A percentile compares a stretch with the other conserved stretches of the same genome.
Evolutionary conservation across 2,888 invertebrate species (phyloP).

Genomic region (Drosophila antonietae): DNA sequence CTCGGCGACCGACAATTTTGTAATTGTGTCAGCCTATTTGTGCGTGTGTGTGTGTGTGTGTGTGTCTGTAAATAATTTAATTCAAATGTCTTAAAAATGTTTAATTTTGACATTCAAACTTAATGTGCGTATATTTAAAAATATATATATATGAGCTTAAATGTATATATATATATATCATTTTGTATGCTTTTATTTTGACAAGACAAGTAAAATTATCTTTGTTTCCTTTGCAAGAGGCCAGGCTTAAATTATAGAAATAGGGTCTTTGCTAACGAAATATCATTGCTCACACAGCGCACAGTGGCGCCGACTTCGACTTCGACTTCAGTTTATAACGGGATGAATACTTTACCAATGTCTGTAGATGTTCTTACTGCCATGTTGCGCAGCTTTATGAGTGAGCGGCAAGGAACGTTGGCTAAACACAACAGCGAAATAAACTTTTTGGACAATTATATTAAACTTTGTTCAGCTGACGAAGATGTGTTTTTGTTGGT

Average conservation of each 20-base stretch:
- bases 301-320: conserved; percentile 3
- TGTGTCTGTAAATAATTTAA: conserved; percentile 59
- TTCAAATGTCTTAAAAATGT: conserved; percentile 56
- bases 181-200: conserved; percentile 27
- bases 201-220: conserved; percentile 67
- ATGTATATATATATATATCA: conserved; percentile 4
- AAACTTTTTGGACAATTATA: conserved; percentile 54
- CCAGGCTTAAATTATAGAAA: conserved; percentile 60
- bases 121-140: neutral
- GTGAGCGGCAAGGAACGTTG: conserved; percentile 58
- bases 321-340: conserved; percentile 37
- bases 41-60: conserved; percentile 15
- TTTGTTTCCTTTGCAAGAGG: conserved; percentile 62
- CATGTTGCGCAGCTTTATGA: conserved; percentile 26
- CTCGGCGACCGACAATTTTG: conserved; percentile 62
- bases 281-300: conserved; percentile 28
- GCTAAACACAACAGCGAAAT: conserved; percentile 43
- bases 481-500: conserved; percentile 26
- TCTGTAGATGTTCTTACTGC: conserved; percentile 27
- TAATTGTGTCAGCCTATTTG: conserved; percentile 68
- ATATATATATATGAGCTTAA: too few relatives aligned
- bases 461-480: conserved; percentile 31
- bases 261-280: conserved; percentile 69
- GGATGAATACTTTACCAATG: conserved; percentile 37
- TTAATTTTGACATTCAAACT: conserved; percentile 60